A percentile compares a stretch with the other conserved stretches of the same genome.
phyloP scores from a whole-genome alignment of 92 coral and sea anemone species.

The Epizoanthus fatuus region DNA sequence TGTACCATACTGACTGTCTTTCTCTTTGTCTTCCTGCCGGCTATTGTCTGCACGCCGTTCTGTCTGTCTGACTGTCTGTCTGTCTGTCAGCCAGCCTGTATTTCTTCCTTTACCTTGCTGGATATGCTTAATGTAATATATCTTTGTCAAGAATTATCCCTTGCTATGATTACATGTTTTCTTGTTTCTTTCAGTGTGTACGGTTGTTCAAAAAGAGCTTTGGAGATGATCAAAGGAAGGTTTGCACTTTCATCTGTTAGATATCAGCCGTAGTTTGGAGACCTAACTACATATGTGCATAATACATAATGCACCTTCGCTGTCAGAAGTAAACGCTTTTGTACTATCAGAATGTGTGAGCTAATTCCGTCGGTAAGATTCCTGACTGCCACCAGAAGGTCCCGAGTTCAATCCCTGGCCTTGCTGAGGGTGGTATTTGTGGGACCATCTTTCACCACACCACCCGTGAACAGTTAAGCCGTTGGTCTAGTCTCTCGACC shows the following conservation, averaged over 20 bases:
- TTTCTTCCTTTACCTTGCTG: neutral
- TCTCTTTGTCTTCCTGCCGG: neutral
- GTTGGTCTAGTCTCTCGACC: too few relatives aligned
- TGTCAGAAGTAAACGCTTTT: neutral
- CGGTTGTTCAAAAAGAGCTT: constrained; percentile 22
- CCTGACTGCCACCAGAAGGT: too few relatives aligned
- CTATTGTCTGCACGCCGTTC: too few relatives aligned
- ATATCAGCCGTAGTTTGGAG: neutral
- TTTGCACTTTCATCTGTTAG: neutral
- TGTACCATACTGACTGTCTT: neutral
- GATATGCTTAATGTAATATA: neutral
- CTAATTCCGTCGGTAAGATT: too few relatives aligned
- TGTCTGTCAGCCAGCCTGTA: neutral
- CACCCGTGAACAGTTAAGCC: too few relatives aligned
- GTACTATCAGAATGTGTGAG: too few relatives aligned
- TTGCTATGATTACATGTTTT: neutral
- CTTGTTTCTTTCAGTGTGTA: constrained; percentile 17
- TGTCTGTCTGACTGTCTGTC: neutral
- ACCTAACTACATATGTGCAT: neutral
- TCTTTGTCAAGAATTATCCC: neutral
- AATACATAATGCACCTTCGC: neutral
- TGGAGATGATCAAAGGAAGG: constrained; percentile 39
- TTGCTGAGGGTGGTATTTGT: too few relatives aligned
- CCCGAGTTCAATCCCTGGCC: too few relatives aligned
- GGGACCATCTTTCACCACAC: too few relatives aligned